phyloP scores from a whole-genome alignment of 1,140 invertebrate species.

The Eueides isabella region DNA sequence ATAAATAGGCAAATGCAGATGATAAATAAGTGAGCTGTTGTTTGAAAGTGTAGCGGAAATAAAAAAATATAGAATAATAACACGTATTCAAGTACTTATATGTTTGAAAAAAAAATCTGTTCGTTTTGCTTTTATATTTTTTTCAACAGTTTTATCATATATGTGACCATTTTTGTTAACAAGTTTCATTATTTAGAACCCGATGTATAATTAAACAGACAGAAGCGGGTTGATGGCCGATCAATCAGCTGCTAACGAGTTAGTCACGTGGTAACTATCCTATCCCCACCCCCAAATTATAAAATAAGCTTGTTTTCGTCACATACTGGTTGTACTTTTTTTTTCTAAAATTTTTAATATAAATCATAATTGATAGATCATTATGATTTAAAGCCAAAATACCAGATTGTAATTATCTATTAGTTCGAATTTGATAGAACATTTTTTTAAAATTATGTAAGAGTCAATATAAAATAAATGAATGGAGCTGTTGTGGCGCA shows the following conservation, averaged over 20 bases:
- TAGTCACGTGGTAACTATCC: constrained; percentile 56
- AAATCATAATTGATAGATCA: neutral
- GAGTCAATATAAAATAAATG: too few species aligned
- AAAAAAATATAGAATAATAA: neutral
- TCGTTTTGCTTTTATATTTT: too few species aligned
- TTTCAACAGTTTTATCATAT: neutral
- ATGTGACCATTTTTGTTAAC: neutral
- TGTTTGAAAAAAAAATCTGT: too few species aligned
- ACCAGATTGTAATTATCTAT: neutral
- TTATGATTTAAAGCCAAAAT: neutral
- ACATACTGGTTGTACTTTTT: neutral
- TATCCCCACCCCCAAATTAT: constrained; percentile 31
- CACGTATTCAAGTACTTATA: neutral
- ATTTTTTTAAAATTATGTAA: too few species aligned
- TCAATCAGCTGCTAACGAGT: constrained; percentile 78
- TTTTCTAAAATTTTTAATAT: neutral
- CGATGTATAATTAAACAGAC: constrained; percentile 50
- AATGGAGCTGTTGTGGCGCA: too few species aligned
- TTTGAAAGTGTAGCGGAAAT: too few species aligned
- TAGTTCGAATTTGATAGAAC: neutral
- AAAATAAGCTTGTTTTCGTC: constrained; percentile 16
- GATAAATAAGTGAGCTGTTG: too few species aligned
- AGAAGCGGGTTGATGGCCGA: constrained; percentile 63
- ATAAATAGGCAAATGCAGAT: neutral
- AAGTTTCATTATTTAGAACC: constrained; percentile 33